Evolutionary conservation across 2,113 vertebrate species (phyloP).

Genomic region (Gnathonemus longibarbis): DNA sequence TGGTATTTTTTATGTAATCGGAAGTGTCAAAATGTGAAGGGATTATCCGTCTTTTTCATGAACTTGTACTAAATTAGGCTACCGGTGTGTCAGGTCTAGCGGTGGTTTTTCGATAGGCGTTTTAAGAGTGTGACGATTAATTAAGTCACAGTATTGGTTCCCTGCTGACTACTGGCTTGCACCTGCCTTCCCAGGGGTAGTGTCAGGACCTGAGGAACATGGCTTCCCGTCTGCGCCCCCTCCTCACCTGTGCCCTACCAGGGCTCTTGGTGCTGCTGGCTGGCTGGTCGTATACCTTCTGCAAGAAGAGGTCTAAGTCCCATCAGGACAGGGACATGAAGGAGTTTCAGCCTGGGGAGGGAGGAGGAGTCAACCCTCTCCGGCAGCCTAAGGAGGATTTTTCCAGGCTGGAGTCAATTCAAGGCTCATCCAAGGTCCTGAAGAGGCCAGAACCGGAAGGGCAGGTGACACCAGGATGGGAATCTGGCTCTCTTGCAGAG

Average conservation of each 20-base stretch:
- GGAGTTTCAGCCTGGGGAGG: background rate
- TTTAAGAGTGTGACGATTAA: background rate
- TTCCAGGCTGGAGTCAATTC: background rate
- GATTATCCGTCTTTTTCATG: background rate
- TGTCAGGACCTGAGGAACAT: slow-evolving; percentile 51
- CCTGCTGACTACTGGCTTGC: background rate
- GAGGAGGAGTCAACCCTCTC: too few relatives aligned
- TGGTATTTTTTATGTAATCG: background rate
- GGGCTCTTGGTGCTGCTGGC: slow-evolving; percentile 66
- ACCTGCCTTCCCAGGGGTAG: slow-evolving; percentile 26
- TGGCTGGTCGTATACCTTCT: slow-evolving; percentile 72
- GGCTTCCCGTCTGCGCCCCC: slow-evolving; percentile 51
- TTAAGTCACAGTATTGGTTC: background rate
- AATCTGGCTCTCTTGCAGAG: slow-evolving; percentile 17
- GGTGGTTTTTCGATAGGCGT: background rate
- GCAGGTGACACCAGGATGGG: slow-evolving; percentile 25
- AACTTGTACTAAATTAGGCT: background rate
- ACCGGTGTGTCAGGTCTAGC: background rate
- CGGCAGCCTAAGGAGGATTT: background rate
- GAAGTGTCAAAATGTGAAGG: background rate
- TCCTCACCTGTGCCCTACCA: slow-evolving; percentile 58
- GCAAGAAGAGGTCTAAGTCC: slow-evolving; percentile 51
- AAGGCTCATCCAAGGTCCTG: background rate
- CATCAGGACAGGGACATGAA: background rate
- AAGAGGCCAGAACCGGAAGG: slow-evolving; percentile 18